Percentiles rank a stretch among this genome's conserved stretches.
phyloP scores from a whole-genome alignment of 2,113 vertebrate genomes.

The Charadrius vociferus region DNA sequence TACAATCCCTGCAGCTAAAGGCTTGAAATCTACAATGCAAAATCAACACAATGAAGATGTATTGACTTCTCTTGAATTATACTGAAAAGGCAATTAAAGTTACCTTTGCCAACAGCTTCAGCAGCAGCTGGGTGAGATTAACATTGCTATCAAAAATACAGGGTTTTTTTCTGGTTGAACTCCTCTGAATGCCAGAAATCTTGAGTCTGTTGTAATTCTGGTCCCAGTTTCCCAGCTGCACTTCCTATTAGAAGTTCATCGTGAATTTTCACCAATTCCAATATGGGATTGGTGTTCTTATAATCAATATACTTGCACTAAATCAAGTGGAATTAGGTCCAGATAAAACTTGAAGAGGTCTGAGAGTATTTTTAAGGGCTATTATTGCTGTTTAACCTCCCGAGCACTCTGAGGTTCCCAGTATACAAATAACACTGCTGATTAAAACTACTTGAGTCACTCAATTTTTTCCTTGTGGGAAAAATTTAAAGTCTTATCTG shows the following conservation, averaged over 20 bases:
- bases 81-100: background rate
- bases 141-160: background rate
- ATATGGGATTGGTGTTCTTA: background rate
- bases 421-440: background rate
- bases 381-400: background rate
- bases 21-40: background rate
- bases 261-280: background rate
- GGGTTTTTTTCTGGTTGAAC: fast-evolving
- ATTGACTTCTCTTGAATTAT: background rate
- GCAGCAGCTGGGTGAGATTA: background rate
- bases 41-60: background rate
- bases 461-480: background rate
- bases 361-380: background rate
- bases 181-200: background rate
- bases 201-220: background rate
- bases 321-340: background rate
- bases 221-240: background rate
- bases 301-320: background rate
- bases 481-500: background rate
- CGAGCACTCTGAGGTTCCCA: background rate
- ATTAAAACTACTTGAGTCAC: background rate
- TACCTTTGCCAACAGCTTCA: background rate
- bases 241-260: background rate
- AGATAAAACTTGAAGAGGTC: background rate
- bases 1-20: background rate